A percentile compares a stretch with the other conserved stretches of the same genome.
Conservation (phyloP, 2,888 invertebrate species). For the Drosophila nr. medialis region DNA sequence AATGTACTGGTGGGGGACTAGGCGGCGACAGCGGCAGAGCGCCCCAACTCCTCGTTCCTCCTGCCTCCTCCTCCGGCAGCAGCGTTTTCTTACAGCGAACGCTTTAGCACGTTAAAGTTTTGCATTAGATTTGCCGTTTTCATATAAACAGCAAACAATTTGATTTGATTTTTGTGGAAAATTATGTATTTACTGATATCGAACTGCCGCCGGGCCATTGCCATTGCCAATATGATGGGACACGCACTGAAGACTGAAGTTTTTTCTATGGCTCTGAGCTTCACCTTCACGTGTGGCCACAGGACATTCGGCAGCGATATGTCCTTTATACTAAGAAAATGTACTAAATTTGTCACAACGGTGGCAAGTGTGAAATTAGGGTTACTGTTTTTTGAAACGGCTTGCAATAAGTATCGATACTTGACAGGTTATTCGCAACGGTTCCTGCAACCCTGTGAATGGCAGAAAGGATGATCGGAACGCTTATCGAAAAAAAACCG, state of each 20-base stretch:
- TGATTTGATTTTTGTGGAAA: slow-evolving; percentile 84
- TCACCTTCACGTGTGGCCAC: slow-evolving; percentile 59
- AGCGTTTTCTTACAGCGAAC: slow-evolving; percentile 75
- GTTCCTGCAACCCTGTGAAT: background rate
- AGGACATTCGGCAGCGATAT: slow-evolving; percentile 48
- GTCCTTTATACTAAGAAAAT: slow-evolving; percentile 29
- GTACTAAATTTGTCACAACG: slow-evolving; percentile 44
- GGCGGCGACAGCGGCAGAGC: slow-evolving; percentile 45
- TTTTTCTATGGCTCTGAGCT: slow-evolving; percentile 40
- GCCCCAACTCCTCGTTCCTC: slow-evolving; percentile 10
- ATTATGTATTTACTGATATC: slow-evolving; percentile 82
- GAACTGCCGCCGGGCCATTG: slow-evolving; percentile 83
- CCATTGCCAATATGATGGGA: slow-evolving; percentile 82
- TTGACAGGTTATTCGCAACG: background rate
- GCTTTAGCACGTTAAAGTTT: slow-evolving; percentile 82
- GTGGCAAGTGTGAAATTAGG: slow-evolving; percentile 5
- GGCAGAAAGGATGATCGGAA: background rate
- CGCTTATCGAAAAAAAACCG: background rate
- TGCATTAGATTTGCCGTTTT: slow-evolving; percentile 85
- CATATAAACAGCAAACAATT: slow-evolving; percentile 85
- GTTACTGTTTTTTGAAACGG: slow-evolving; percentile 20
- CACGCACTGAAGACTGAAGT: slow-evolving; percentile 58
- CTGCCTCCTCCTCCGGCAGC: slow-evolving; percentile 24
- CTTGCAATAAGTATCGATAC: slow-evolving; percentile 3
- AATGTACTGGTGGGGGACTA: slow-evolving; percentile 44